phyloP scores from a whole-genome alignment of 92 coral and sea anemone genomes.

The Phenganax marumi region DNA sequence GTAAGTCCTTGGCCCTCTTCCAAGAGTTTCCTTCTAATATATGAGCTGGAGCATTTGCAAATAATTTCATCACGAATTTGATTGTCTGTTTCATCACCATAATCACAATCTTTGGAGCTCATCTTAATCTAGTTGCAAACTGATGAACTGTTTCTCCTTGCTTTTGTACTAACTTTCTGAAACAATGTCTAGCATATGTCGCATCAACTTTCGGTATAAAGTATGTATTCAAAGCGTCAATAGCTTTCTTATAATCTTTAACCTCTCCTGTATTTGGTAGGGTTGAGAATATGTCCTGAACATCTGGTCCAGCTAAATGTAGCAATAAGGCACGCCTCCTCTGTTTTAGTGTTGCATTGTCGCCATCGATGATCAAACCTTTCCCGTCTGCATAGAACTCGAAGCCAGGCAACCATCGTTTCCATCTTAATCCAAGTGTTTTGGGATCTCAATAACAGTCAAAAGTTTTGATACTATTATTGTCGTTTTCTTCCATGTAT shows the following conservation, averaged over 20 bases:
- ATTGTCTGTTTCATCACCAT: constrained; percentile 39
- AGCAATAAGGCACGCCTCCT: constrained; percentile 51
- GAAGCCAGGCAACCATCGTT: constrained; percentile 53
- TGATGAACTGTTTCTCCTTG: neutral
- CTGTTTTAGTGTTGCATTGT: constrained; percentile 20
- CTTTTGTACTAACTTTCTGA: constrained; percentile 25
- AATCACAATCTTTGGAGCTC: constrained; percentile 29
- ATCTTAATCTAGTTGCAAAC: too few relatives aligned
- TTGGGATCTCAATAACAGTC: too few relatives aligned
- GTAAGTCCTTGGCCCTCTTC: constrained; percentile 37
- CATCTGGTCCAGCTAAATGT: constrained; percentile 44
- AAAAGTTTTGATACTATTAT: too few relatives aligned
- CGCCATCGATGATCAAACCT: constrained; percentile 42
- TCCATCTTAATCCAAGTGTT: constrained; percentile 40
- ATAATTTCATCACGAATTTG: constrained; percentile 38
- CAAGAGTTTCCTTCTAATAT: neutral
- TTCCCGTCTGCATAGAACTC: constrained; percentile 49
- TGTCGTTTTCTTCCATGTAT: too few relatives aligned
- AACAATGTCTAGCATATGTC: constrained; percentile 43
- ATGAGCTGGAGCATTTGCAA: neutral
- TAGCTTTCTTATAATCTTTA: constrained; percentile 40
- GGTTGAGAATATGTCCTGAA: constrained; percentile 49
- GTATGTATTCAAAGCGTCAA: constrained; percentile 33
- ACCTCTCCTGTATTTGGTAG: constrained; percentile 33
- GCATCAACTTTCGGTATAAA: constrained; percentile 46